A percentile compares a stretch with the other conserved stretches of the same genome.
These are phyloP conservation scores for Corythoichthys haematopterus DNA, from an alignment of 2,113 vertebrate species.

Conservation along the genomic window DNA sequence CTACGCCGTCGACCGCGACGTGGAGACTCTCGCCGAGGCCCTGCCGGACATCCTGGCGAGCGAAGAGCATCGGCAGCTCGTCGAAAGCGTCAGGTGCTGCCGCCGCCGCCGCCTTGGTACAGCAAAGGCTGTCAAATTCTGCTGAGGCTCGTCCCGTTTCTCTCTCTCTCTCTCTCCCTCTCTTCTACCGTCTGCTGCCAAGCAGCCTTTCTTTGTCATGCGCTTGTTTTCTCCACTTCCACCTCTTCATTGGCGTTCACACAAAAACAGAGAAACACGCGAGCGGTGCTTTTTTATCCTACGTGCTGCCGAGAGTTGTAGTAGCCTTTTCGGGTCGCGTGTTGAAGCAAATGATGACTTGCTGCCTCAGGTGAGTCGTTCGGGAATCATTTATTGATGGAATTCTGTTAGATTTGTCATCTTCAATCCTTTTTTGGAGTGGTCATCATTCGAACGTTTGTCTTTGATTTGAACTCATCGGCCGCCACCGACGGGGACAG, in stretches of 20 bases:
- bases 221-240: slow-evolving; percentile 43
- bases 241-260: slow-evolving; percentile 59
- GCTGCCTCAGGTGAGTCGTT: slow-evolving; percentile 66
- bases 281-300: slow-evolving; percentile 1
- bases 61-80: slow-evolving; percentile 80
- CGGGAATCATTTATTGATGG: slow-evolving; percentile 2
- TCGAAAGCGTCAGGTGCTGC: slow-evolving; percentile 90
- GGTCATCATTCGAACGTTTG: no score
- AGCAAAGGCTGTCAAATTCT: not conserved
- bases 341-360: slow-evolving; percentile 52
- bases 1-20: slow-evolving; percentile 82
- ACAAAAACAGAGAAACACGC: slow-evolving; percentile 11
- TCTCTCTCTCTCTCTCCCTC: slow-evolving; percentile 31
- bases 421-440: not conserved
- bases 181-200: slow-evolving; percentile 42
- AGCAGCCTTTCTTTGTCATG: slow-evolving; percentile 52
- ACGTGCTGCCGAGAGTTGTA: not conserved
- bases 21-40: slow-evolving; percentile 81
- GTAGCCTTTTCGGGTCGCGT: slow-evolving; percentile 29
- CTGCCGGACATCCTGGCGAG: slow-evolving; percentile 80
- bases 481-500: no score
- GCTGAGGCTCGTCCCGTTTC: slow-evolving; percentile 20
- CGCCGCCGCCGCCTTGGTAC: no score
- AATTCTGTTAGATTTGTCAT: not conserved
- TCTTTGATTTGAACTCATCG: no score